A percentile compares a stretch with the other conserved stretches of the same genome.
These are phyloP conservation scores for Coluber constrictor DNA, from an alignment of 2,797 vertebrate species.

Conservation along the genomic window DNA sequence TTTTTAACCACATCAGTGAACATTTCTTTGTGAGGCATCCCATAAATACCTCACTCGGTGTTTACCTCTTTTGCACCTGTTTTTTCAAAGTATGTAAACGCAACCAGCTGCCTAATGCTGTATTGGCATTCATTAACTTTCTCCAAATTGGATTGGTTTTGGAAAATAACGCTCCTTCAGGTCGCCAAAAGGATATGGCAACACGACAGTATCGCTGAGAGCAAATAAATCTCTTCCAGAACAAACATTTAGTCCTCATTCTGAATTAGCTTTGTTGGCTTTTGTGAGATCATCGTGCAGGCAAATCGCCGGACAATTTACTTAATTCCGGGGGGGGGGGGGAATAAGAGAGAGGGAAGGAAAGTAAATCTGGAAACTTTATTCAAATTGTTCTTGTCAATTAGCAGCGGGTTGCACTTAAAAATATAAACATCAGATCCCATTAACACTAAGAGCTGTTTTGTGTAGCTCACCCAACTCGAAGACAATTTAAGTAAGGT, in stretches of 20 bases:
- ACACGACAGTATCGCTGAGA: neutral
- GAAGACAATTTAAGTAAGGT: neutral
- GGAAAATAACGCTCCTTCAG: neutral
- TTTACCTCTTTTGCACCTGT: neutral
- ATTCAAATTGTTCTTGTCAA: conserved; percentile 15
- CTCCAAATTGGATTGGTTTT: neutral
- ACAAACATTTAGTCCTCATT: neutral
- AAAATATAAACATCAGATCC: neutral
- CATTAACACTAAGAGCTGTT: neutral
- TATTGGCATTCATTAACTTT: neutral
- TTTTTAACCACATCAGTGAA: neutral
- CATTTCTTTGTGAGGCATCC: neutral
- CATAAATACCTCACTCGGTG: neutral
- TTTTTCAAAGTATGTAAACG: neutral
- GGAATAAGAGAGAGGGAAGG: neutral
- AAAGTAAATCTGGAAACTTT: neutral
- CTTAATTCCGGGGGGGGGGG: neutral
- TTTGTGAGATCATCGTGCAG: neutral
- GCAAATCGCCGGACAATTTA: neutral
- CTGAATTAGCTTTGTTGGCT: neutral
- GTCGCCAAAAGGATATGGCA: neutral
- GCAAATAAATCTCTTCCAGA: neutral
- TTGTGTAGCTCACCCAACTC: neutral
- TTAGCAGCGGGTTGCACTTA: neutral
- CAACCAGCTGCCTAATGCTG: neutral